Evolutionary conservation across 2,797 vertebrate species (phyloP).

Genomic region (Hipposideros larvatus): DNA sequence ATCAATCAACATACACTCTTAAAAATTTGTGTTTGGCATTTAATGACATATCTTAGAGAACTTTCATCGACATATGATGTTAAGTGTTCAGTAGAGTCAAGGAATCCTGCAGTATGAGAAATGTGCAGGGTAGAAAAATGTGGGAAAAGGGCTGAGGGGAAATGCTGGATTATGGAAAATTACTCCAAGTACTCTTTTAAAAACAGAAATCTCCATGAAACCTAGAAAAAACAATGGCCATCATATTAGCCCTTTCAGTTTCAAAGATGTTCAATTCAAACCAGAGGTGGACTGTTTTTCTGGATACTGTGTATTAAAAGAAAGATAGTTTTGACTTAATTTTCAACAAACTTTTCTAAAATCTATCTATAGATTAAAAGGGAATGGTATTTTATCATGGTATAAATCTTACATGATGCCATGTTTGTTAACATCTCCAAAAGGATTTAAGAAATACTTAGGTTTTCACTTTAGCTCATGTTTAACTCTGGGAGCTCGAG

Average conservation of each 20-base stretch:
- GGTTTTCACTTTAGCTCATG: not conserved
- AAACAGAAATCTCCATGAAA: not conserved
- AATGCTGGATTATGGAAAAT: not conserved
- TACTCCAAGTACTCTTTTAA: not conserved
- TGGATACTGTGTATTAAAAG: not conserved
- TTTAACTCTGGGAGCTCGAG: not conserved
- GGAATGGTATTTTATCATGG: not conserved
- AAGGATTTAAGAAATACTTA: not conserved
- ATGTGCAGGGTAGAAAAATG: not conserved
- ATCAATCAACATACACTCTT: not conserved
- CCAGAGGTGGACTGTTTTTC: not conserved
- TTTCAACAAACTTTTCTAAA: not conserved
- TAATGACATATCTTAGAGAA: not conserved
- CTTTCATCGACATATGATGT: not conserved
- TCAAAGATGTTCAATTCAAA: not conserved
- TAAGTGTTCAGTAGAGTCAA: not conserved
- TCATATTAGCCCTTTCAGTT: not conserved
- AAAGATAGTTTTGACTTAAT: constrained; percentile 1
- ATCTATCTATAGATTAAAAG: not conserved
- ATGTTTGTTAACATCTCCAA: not conserved
- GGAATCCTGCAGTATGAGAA: not conserved
- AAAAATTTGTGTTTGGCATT: not conserved
- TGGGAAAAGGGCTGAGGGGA: not conserved
- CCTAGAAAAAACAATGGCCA: not conserved
- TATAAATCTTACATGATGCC: not conserved